These are phyloP conservation scores for Saguinus midas DNA, from an alignment of 2,113 vertebrate species.

Conservation along the genomic window DNA sequence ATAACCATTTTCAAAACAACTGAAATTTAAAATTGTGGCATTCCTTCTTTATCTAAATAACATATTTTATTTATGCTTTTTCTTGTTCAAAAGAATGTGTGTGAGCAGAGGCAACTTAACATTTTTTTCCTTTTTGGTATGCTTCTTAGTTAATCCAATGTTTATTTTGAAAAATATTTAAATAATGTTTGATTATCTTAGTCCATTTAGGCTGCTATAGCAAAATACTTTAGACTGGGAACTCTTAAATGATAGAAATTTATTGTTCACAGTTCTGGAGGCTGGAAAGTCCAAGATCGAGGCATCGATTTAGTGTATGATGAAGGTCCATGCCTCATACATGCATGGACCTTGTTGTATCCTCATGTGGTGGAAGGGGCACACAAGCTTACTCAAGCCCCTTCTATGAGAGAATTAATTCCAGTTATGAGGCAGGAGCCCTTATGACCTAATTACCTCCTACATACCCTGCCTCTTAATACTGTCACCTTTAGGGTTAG, in stretches of 20 bases:
- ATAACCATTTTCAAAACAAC: neutral
- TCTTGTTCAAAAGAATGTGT: neutral
- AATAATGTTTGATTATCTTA: neutral
- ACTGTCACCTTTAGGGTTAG: neutral
- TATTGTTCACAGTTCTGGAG: neutral
- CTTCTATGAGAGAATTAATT: neutral
- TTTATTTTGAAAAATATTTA: neutral
- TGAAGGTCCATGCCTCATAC: neutral
- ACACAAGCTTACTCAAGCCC: neutral
- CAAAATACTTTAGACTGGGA: neutral
- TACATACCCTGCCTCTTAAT: neutral
- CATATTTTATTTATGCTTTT: neutral
- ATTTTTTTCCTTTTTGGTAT: neutral
- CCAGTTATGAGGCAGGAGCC: neutral
- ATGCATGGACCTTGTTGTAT: neutral
- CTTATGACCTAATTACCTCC: neutral
- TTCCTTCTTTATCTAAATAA: neutral
- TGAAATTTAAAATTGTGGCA: neutral
- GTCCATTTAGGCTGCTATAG: neutral
- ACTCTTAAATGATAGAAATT: neutral
- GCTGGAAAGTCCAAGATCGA: neutral
- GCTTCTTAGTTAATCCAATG: neutral
- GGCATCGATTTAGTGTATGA: neutral
- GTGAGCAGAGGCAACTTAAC: neutral
- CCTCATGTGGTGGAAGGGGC: neutral